A percentile compares a stretch with the other conserved stretches of the same genome.
Conservation (phyloP, 2,888 invertebrate genomes). For the Harpalus rubripes region DNA sequence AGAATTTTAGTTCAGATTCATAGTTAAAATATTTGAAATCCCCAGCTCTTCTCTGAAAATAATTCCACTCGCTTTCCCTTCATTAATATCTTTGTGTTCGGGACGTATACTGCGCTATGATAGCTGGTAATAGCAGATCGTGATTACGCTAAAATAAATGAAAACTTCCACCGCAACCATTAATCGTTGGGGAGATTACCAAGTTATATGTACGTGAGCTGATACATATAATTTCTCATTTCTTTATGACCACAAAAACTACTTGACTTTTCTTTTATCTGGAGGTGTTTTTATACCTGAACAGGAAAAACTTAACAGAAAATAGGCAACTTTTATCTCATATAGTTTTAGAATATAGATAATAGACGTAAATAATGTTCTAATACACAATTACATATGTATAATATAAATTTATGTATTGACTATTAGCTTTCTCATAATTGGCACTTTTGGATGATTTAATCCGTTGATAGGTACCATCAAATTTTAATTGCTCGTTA, state of each 20-base stretch:
- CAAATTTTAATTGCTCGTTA: too few species aligned
- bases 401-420: too few species aligned
- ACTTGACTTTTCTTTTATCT: slow-evolving; percentile 3
- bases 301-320: background rate
- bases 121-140: slow-evolving; percentile 1
- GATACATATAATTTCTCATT: slow-evolving; percentile 7
- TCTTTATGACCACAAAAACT: background rate
- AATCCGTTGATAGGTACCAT: too few species aligned
- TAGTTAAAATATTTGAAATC: background rate
- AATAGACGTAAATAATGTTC: too few species aligned
- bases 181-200: slow-evolving; percentile 9
- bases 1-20: background rate
- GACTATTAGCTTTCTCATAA: too few species aligned
- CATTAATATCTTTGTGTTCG: background rate
- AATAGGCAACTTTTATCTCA: too few species aligned
- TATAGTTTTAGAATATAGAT: too few species aligned
- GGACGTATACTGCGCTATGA: slow-evolving; percentile 3
- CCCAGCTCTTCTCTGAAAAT: background rate
- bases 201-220: background rate
- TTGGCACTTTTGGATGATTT: too few species aligned
- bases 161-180: background rate
- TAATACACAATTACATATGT: too few species aligned
- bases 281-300: background rate
- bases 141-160: slow-evolving; percentile 27
- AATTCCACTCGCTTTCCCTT: background rate